These are phyloP conservation scores for Eidolon helvum DNA, from an alignment of 2,113 vertebrate species.

Conservation along the genomic window DNA sequence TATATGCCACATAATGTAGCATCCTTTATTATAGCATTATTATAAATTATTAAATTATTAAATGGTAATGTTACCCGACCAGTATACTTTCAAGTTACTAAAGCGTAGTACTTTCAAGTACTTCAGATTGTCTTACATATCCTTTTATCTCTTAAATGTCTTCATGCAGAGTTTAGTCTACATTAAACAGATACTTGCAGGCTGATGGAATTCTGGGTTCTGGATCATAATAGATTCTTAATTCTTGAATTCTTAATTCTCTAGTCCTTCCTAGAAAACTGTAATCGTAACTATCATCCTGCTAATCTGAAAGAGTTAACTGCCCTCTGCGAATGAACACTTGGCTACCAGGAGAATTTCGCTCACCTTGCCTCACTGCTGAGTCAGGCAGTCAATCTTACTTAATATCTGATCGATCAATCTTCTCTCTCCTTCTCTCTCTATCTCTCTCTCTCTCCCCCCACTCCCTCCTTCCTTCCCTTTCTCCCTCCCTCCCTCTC, in stretches of 20 bases:
- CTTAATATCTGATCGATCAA: neutral
- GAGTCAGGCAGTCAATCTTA: conserved; percentile 21
- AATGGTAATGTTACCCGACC: neutral
- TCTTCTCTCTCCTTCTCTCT: neutral
- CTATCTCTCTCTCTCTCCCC: neutral
- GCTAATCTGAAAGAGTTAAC: neutral
- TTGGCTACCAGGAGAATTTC: neutral
- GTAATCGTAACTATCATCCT: neutral
- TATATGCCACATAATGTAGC: neutral
- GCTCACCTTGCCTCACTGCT: conserved; percentile 12
- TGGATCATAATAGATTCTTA: neutral
- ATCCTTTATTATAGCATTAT: neutral
- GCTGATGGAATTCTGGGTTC: neutral
- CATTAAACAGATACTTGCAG: neutral
- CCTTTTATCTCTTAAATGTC: neutral
- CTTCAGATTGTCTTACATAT: neutral
- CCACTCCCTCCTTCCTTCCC: neutral
- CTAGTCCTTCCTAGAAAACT: neutral
- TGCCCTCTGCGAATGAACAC: neutral
- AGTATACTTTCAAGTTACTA: neutral
- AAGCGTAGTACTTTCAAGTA: neutral
- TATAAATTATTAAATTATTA: neutral
- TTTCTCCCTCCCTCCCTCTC: neutral
- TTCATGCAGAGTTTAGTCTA: neutral
- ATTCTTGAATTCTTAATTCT: neutral